Evolutionary conservation across 2,797 vertebrate species (phyloP), one percentile per base, ranked within the genome.

Genomic region (Botia kubotai): DNA sequence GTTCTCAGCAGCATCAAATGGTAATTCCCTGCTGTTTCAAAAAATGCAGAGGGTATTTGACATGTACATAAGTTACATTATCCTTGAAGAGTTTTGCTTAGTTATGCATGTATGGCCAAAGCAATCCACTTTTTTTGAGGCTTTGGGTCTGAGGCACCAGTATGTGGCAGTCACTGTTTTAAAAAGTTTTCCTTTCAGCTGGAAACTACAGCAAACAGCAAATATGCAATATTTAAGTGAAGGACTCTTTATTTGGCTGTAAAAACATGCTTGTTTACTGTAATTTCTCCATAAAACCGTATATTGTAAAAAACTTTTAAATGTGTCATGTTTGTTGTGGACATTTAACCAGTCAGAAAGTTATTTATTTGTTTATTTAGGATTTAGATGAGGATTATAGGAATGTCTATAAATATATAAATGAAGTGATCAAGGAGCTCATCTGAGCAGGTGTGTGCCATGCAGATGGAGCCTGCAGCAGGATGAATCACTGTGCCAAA

Each of bases 401-500:
- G 29, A 63, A 33, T 33, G 14, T 16, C 14, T 67, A n/a, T 53
- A 79, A 62, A 65, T 79, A 72, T 70, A 60, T 72, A 84, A 73
- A 77, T 67, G 65, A 82, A 46, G 46, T 14, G 39, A 67, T 67
- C 29, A 57, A 52, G 11, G n/a, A 50, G 66, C 26, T 39, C 21
- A 57, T 53, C 63, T 11, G 11, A 72, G 68, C 79, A 80, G 82
- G 77, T 84, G 74, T 79, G 71, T 80, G 29, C 52, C 13, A 60
- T 79, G 58, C 67, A 77, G 66, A 75, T 82, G 78, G 50, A 66
- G 66, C 69, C 65, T 43, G 58, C 67, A 78, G 74, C 63, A 82
- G 79, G 80, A 87, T 84, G 60, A 82, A 87, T 84, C 75, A 76
- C 82, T 23, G 16, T 75, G 77, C 69, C 80, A 86, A 80, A 86